Conservation (phyloP, 2,113 vertebrate species). For the Cyprinodon brontotheroides region DNA sequence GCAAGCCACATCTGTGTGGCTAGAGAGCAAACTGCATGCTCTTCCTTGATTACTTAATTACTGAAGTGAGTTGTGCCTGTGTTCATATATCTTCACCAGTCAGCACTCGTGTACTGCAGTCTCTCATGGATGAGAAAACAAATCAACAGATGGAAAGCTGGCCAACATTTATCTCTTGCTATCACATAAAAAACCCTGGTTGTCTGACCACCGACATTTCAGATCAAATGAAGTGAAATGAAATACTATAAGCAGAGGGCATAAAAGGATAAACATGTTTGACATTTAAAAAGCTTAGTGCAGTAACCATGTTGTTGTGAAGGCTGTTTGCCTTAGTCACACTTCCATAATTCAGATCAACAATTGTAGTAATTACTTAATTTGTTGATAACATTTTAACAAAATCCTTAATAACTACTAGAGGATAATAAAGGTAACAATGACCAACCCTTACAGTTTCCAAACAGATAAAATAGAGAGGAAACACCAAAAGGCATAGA, state of each 20-base stretch:
- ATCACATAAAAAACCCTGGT: not conserved
- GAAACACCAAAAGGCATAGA: too few relatives aligned
- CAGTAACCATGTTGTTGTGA: not conserved
- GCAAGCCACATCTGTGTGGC: not conserved
- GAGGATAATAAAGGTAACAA: too few relatives aligned
- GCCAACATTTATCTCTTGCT: not conserved
- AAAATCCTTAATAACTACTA: too few relatives aligned
- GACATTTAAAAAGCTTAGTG: not conserved
- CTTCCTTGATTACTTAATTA: not conserved
- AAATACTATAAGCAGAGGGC: not conserved
- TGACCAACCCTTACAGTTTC: too few relatives aligned
- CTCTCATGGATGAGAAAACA: not conserved
- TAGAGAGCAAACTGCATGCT: not conserved
- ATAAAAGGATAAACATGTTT: not conserved
- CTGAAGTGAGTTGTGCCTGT: not conserved
- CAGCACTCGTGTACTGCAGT: not conserved
- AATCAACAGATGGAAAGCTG: not conserved
- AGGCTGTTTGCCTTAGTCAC: not conserved
- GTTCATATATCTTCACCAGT: not conserved
- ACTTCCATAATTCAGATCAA: too few relatives aligned
- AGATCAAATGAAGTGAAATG: not conserved
- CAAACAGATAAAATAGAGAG: too few relatives aligned
- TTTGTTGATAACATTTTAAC: too few relatives aligned
- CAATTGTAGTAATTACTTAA: too few relatives aligned
- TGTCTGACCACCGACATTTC: not conserved